Conservation (phyloP, 2,797 vertebrate species). For the Phaenicophaeus curvirostris region DNA sequence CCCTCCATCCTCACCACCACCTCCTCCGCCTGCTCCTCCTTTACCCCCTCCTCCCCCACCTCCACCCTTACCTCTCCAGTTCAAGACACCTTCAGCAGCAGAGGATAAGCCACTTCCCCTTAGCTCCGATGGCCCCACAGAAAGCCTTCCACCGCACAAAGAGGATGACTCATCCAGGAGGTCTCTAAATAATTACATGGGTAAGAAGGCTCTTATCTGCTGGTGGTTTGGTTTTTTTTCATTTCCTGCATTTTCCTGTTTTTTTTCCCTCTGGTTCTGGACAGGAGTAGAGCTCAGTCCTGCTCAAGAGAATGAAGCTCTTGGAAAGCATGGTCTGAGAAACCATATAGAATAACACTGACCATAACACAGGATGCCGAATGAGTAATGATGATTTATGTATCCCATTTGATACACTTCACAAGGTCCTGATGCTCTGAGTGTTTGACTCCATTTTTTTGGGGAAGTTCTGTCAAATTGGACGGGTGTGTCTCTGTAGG, state of each 20-base stretch:
- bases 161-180: slow-evolving; percentile 68
- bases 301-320: not conserved
- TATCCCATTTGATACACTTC: not conserved
- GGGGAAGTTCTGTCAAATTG: not conserved
- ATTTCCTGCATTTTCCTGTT: not conserved
- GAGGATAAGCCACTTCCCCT: slow-evolving; percentile 72
- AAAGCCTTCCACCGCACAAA: not conserved
- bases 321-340: not conserved
- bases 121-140: slow-evolving; percentile 51
- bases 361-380: not conserved
- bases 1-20: fast-evolving
- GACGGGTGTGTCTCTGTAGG: not conserved
- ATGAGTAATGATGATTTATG: not conserved
- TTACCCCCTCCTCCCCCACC: not conserved
- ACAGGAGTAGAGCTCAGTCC: not conserved
- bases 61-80: not conserved
- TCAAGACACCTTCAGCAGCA: not conserved
- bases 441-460: not conserved
- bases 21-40: not conserved
- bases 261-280: not conserved
- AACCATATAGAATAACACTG: not conserved
- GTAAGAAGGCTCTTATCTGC: slow-evolving; percentile 70
- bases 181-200: slow-evolving; percentile 80
- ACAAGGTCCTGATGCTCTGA: not conserved
- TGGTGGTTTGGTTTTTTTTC: not conserved